These are phyloP conservation scores for Scrobipalpa atriplicella DNA, from an alignment of 2,888 invertebrate genomes.

Conservation along the genomic window DNA sequence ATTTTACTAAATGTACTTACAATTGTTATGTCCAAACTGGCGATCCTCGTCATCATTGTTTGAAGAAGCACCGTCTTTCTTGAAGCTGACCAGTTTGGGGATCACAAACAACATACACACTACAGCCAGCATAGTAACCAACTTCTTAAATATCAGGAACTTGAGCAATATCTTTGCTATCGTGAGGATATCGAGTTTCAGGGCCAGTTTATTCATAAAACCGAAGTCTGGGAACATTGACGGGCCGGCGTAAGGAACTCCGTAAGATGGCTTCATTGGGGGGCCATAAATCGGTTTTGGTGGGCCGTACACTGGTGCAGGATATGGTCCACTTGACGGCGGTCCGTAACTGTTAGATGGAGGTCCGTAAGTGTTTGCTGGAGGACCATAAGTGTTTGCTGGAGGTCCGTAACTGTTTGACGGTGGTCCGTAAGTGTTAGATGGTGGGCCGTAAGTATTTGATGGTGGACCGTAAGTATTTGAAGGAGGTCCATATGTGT, in stretches of 20 bases:
- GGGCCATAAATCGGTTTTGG: constrained; percentile 60
- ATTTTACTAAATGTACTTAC: constrained; percentile 56
- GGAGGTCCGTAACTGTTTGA: constrained; percentile 66
- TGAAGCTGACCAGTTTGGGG: constrained; percentile 84
- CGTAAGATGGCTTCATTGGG: constrained; percentile 73
- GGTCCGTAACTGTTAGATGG: constrained; percentile 50
- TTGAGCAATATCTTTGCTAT: constrained; percentile 89
- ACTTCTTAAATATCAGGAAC: constrained; percentile 90
- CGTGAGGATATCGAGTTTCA: constrained; percentile 88
- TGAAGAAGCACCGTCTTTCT: constrained; percentile 62
- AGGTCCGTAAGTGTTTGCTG: constrained; percentile 66
- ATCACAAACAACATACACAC: constrained; percentile 89
- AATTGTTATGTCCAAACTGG: constrained; percentile 51
- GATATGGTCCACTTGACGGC: not conserved
- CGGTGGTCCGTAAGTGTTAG: constrained; percentile 72
- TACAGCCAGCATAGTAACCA: constrained; percentile 90
- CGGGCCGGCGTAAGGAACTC: constrained; percentile 80
- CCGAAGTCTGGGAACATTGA: constrained; percentile 66
- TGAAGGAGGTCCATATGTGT: constrained; percentile 72
- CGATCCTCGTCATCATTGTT: constrained; percentile 63
- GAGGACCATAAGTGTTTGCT: constrained; percentile 56
- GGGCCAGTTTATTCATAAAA: constrained; percentile 85
- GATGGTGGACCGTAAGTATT: constrained; percentile 66
- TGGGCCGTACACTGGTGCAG: not conserved
- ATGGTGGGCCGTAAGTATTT: constrained; percentile 64